Evolutionary conservation across 2,797 vertebrate genomes (phyloP).

Genomic region (Podargus strigoides): DNA sequence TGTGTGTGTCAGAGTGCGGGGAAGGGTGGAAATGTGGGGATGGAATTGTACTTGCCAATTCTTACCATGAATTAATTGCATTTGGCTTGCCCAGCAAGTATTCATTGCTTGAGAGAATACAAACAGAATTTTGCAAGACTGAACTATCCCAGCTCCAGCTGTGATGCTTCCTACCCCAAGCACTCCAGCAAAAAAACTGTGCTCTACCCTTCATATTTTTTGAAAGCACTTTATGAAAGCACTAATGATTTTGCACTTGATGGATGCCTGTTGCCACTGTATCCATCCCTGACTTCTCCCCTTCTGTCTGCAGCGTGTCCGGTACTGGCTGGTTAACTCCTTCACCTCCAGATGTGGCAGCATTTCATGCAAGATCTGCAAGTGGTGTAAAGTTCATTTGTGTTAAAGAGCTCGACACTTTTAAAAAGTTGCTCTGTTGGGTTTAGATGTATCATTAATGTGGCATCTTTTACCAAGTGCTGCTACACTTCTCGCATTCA

Average conservation of each 20-base stretch:
- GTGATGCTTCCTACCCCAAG: slow-evolving; percentile 18
- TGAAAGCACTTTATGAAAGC: background rate
- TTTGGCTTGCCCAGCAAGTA: slow-evolving; percentile 42
- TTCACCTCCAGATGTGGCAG: background rate
- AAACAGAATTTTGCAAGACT: slow-evolving; percentile 54
- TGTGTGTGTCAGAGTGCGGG: slow-evolving; percentile 20
- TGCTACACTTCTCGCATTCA: background rate
- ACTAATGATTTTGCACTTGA: background rate
- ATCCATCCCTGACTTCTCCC: background rate
- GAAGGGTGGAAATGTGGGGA: slow-evolving; percentile 51
- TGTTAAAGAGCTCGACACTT: too few relatives aligned
- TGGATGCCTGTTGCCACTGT: background rate
- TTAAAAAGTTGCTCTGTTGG: accelerated
- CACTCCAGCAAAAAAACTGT: background rate
- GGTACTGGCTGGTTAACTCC: background rate
- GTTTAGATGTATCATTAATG: background rate
- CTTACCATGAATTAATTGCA: slow-evolving; percentile 45
- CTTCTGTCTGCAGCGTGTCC: background rate
- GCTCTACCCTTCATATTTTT: background rate
- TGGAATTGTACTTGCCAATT: slow-evolving; percentile 22
- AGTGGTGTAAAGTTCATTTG: background rate
- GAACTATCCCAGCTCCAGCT: slow-evolving; percentile 40
- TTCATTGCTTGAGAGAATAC: slow-evolving; percentile 47
- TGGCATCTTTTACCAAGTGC: background rate
- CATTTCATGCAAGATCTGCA: background rate